Base-by-base conservation (phyloP, 2,888 invertebrate species). In the Spodoptera littoralis region DNA sequence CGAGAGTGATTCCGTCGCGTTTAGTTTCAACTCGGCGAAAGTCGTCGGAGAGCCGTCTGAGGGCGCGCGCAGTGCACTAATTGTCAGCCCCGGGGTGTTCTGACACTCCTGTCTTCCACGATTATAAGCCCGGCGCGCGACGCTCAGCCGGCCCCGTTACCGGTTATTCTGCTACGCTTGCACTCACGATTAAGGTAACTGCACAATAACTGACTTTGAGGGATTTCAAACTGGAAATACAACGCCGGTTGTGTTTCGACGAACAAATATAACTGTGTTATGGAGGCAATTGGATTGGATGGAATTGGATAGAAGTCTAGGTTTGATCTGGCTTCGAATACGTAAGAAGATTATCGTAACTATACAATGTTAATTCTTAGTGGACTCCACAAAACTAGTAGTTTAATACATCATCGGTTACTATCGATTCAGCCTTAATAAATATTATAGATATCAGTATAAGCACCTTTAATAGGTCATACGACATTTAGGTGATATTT, bases 31-130 rank as follows among this genome's bases (percentile, higher is more conserved):
- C 81, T 78, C 61, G 51, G 68, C 48, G 65, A 82, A 83, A 76
- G 79, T 80, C 69, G 82, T 76, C 81, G 81, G 85, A 89, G 88
- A 76, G 84, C 82, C 81, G 90, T 89, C 89, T 89, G 86, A 90
- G 89, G 82, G 82, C 81, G 75, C 77, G 80, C 81, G 75, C 82
- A 83, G 83, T 82, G 85, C 85, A 81, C 88, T 91, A 89, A 91
- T 91, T 91, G 90, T 88, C 88, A 86, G 84, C 75, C 74, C 65
- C 79, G 81, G 82, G 82, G 80, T 76, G 74, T 66, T 76, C 73
- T 44, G 73, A 77, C 73, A 75, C 73, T 77, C 64, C 58, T 70
- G 66, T 79, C 70, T 71, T 68, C 64, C 55, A 63, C 46, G 58
- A 61, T 43, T 59, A 60, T 47, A 51, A 56, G 55, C 52, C 59